phyloP scores from a whole-genome alignment of 2,888 invertebrate species.

The Drosophila sordidula region DNA sequence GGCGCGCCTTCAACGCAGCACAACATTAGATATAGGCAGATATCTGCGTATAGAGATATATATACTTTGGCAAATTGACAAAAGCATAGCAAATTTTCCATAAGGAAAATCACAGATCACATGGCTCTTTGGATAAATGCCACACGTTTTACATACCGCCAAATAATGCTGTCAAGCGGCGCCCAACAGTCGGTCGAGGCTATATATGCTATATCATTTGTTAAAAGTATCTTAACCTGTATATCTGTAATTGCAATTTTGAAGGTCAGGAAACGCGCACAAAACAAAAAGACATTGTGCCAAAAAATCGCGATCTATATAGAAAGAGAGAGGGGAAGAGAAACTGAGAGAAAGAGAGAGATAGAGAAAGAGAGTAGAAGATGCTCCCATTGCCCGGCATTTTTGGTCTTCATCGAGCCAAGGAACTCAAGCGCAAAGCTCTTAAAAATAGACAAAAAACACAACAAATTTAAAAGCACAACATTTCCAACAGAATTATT shows the following conservation, averaged over 20 bases:
- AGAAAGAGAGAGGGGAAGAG: neutral
- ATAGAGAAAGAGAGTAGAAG: neutral
- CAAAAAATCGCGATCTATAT: neutral
- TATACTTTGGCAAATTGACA: constrained; percentile 48
- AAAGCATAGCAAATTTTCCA: constrained; percentile 32
- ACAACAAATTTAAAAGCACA: neutral
- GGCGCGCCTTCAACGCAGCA: constrained; percentile 53
- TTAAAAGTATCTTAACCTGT: constrained; percentile 12
- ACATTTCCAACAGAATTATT: neutral
- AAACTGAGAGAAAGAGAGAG: too few relatives aligned
- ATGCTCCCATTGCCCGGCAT: constrained; percentile 10
- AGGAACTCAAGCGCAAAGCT: constrained; percentile 1
- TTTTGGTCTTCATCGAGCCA: constrained; percentile 1
- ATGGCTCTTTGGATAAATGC: constrained; percentile 47
- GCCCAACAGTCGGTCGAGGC: constrained; percentile 21
- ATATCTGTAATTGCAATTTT: constrained; percentile 38
- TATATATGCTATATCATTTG: constrained; percentile 2
- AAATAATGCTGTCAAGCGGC: neutral
- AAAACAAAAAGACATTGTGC: neutral
- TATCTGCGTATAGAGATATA: constrained; percentile 1
- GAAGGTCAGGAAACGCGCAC: constrained; percentile 64
- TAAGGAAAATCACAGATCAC: constrained; percentile 42
- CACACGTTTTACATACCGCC: constrained; percentile 46
- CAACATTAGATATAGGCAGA: neutral
- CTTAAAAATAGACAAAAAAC: constrained; percentile 16